phyloP scores from a whole-genome alignment of 64 coral and sea anemone species.

The Actinia tenebrosa region DNA sequence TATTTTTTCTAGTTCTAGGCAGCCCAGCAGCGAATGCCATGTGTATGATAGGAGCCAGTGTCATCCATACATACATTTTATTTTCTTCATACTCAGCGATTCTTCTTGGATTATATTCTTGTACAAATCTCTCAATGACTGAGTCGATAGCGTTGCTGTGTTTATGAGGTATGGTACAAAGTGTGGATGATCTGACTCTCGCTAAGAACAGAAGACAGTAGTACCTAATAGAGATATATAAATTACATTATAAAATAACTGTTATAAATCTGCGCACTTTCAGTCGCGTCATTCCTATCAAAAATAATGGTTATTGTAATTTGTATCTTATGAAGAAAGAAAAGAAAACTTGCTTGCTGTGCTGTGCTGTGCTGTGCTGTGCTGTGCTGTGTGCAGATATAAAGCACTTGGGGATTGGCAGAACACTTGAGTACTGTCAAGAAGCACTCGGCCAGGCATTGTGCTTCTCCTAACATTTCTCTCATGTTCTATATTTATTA shows the following conservation, averaged over 20 bases:
- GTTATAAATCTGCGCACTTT: no score
- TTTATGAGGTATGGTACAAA: background rate
- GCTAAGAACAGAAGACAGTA: conserved; percentile 12
- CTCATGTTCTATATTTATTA: no score
- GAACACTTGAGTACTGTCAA: no score
- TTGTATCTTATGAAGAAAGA: no score
- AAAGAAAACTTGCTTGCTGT: no score
- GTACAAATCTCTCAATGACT: background rate
- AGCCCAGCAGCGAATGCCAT: background rate
- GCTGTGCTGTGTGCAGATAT: no score
- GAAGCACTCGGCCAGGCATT: no score
- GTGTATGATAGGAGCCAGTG: conserved; percentile 6
- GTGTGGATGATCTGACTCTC: conserved; percentile 7
- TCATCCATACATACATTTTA: conserved; percentile 7
- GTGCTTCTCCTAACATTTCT: no score
- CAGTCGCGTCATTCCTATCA: no score
- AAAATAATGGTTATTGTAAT: no score
- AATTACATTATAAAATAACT: background rate
- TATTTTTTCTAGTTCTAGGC: background rate
- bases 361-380: no score
- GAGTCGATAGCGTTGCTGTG: background rate
- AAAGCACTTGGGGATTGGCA: no score
- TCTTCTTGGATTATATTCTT: background rate
- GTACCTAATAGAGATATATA: background rate
- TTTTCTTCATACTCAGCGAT: conserved; percentile 1